Evolutionary conservation across 2,888 invertebrate species (phyloP), one percentile per base, ranked within the genome.

Genomic region (Amphipyra berbera): DNA sequence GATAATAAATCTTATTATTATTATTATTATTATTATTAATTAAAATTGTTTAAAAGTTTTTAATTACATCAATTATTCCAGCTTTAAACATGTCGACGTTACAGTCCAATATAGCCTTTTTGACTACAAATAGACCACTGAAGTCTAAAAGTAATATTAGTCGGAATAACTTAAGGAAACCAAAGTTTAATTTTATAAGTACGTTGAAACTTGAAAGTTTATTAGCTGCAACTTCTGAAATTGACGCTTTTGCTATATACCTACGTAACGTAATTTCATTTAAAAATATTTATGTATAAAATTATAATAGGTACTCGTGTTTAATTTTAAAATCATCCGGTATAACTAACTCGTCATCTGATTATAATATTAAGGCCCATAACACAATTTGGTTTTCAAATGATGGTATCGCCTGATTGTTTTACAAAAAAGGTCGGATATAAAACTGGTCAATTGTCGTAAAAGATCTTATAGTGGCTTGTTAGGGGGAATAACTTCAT

Each of bases 401-500:
- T 54, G 64, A 53, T 65, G 44, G 54, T 52, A 56, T 65, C 38
- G 33, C 65, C 48, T 44, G 56, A 64, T 57, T 73, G 75, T 76
- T 76, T 75, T 73, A 65, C 57, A 78, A 82, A 73, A 84, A 82
- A 81, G 76, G 75, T 76, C 70, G 45, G 49, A 63, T 74, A 78
- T 81, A 80, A 88, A 89, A 82, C 74, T 70, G 81, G 81, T 78
- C 82, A 81, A 83, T 88, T 76, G 86, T 89, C 90, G 89, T 92
- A 91, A 92, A 90, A 87, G 82, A 81, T 74, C 73, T 82, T 82
- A 89, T 90, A 87, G 90, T 85, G 87, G 82, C 89, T 92, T 91
- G 92, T 92, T 91, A 90, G 88, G 73, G 83, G 81, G 78, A 87
- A 89, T 88, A 89, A 88, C 85, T 90, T 89, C 89, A 89, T 91